Evolutionary conservation across 2,888 invertebrate species (phyloP).

Genomic region (Pharmacophagus antenor): DNA sequence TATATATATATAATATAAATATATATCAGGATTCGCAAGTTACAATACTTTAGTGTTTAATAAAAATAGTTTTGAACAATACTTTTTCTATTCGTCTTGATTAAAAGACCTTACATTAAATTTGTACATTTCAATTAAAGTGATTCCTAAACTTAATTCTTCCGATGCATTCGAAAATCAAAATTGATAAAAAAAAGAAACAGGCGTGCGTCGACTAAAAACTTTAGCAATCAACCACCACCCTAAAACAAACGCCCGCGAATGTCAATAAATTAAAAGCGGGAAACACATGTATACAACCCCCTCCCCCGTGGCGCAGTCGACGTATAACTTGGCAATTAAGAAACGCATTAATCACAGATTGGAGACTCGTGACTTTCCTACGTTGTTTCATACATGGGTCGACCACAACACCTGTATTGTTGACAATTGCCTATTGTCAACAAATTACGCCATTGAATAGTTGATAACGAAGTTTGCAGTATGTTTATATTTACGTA

Average conservation of each 20-base stretch:
- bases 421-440: slow-evolving; percentile 28
- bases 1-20: too few species aligned
- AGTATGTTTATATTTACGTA: slow-evolving; percentile 35
- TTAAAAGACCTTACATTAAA: too few species aligned
- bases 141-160: too few species aligned
- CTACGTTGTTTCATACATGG: slow-evolving; percentile 64
- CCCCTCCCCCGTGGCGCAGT: slow-evolving; percentile 39
- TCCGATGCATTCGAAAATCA: too few species aligned
- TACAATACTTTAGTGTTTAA: too few species aligned
- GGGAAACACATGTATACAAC: slow-evolving; percentile 68
- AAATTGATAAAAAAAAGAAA: slow-evolving; percentile 14
- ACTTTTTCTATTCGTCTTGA: too few species aligned
- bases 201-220: slow-evolving; percentile 35
- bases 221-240: slow-evolving; percentile 40
- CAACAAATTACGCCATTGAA: slow-evolving; percentile 38
- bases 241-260: slow-evolving; percentile 46
- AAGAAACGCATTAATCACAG: slow-evolving; percentile 78
- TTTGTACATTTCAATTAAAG: too few species aligned
- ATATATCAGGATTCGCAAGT: too few species aligned
- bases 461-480: slow-evolving; percentile 41
- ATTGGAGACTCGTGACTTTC: slow-evolving; percentile 61
- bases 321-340: slow-evolving; percentile 75
- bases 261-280: slow-evolving; percentile 76
- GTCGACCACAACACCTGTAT: slow-evolving; percentile 54
- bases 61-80: too few species aligned